Evolutionary conservation across 1,140 invertebrate species (phyloP).

Genomic region (Batillaria attramentaria): DNA sequence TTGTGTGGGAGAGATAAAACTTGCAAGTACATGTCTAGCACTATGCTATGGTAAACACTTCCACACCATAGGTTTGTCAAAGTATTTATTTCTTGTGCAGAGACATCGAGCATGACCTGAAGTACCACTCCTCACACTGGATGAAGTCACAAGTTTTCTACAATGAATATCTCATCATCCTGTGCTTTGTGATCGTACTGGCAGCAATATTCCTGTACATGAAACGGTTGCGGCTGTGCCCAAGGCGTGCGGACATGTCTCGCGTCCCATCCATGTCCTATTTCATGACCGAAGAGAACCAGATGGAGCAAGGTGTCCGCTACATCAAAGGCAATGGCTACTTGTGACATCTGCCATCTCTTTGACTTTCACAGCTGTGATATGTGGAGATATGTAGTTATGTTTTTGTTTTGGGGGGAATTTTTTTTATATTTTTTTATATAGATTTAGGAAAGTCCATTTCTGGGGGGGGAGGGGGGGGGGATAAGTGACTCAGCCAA

Average conservation of each 20-base stretch:
- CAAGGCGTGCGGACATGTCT: slow-evolving; percentile 39
- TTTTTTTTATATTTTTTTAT: neutral
- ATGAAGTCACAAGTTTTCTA: slow-evolving; percentile 31
- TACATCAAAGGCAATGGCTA: slow-evolving; percentile 35
- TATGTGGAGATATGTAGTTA: neutral
- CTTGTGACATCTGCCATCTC: slow-evolving; percentile 19
- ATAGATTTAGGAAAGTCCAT: neutral
- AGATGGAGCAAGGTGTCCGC: slow-evolving; percentile 47
- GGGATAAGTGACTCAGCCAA: too few relatives aligned
- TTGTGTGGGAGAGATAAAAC: too few relatives aligned
- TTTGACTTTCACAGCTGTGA: too few relatives aligned
- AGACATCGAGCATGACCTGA: neutral
- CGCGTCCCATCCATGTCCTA: slow-evolving; percentile 62
- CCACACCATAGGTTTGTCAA: too few relatives aligned
- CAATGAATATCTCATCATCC: slow-evolving; percentile 51
- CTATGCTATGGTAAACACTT: too few relatives aligned
- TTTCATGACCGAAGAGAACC: slow-evolving; percentile 60
- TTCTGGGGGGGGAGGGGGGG: slow-evolving; percentile 5
- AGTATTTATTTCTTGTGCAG: neutral
- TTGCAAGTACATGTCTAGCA: too few relatives aligned
- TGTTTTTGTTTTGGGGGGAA: neutral
- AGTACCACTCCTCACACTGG: slow-evolving; percentile 16
- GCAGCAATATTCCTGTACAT: slow-evolving; percentile 61
- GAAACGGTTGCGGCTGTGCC: slow-evolving; percentile 51
- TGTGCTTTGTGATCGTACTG: slow-evolving; percentile 60